These are phyloP conservation scores for Paradisaea rubra DNA, from an alignment of 2,113 vertebrate genomes.

Conservation along the genomic window DNA sequence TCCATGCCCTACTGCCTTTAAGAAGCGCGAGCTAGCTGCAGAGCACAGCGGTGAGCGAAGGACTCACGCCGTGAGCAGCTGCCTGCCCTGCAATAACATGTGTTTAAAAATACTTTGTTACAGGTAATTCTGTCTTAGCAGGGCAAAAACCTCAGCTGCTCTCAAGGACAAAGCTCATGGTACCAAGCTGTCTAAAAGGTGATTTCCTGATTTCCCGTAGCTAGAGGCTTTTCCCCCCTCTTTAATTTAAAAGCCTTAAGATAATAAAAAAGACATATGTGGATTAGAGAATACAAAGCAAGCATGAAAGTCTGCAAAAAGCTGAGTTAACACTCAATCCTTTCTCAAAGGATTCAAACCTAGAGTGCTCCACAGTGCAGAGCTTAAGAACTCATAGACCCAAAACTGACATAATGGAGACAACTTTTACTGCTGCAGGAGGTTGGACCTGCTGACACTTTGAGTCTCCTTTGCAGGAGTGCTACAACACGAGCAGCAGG, in stretches of 20 bases:
- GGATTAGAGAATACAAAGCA: not conserved
- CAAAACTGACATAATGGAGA: not conserved
- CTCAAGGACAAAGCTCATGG: slow-evolving; percentile 60
- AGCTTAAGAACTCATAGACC: not conserved
- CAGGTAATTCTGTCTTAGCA: slow-evolving; percentile 53
- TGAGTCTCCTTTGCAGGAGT: not conserved
- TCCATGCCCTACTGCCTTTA: not conserved
- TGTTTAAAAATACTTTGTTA: slow-evolving; percentile 63
- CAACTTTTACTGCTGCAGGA: not conserved
- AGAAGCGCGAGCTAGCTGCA: slow-evolving; percentile 40
- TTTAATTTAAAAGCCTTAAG: not conserved
- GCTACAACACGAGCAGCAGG: rapidly evolving
- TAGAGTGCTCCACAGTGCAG: not conserved
- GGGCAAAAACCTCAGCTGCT: slow-evolving; percentile 45
- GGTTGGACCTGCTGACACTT: not conserved
- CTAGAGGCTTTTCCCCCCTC: not conserved
- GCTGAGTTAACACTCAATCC: not conserved
- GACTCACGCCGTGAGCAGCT: slow-evolving; percentile 61
- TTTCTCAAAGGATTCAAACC: not conserved
- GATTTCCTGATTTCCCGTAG: not conserved
- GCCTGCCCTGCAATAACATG: slow-evolving; percentile 53
- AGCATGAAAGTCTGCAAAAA: not conserved
- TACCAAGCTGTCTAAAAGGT: not conserved
- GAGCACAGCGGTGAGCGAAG: slow-evolving; percentile 42
- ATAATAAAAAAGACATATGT: not conserved